Evolutionary conservation across 1,140 invertebrate genomes (phyloP), one percentile per base, ranked within the genome.

Genomic region (Ctenoplectra terminalis): DNA sequence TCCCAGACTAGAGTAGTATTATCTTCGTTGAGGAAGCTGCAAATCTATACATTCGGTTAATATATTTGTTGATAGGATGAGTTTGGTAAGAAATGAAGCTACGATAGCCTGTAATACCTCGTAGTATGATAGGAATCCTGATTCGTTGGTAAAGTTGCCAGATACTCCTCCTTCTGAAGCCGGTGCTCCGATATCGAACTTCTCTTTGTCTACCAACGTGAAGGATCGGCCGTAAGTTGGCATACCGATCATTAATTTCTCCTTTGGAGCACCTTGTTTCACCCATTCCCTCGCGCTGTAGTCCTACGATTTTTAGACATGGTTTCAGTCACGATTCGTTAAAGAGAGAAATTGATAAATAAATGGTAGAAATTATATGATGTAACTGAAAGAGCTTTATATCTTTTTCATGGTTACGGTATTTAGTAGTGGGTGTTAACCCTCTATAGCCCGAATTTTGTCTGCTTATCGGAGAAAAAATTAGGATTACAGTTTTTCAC

Each of bases 1-100:
- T 99, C 98, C 98, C 98, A 99, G 0, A 99, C 98, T 0, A 99
- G 94, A 0, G 98, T 99, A 0, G 98, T 98, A 90, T 99, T 99
- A 79, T 98, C 97, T 87, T 96, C 97, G 63, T 97, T 96, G 13
- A 99, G 93, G 95, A 99, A 98, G 86, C 98, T 97, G 91, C 98
- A 99, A 52, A 99, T 95, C 96, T 96, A 83, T 63, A 50, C 23
- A 29, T 43, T 56, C 15, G 3, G 67, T 56, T 6, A 31, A 63
- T 34, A n/a, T 8, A 1, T 17, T 23, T 0, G 17, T 64, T 43
- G 26, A 6, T 43, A 6, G 4, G 1, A 26, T 4, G 20, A 15
- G 8, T 54, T 60, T 5, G 1, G 37, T 1, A 23, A 20, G 6
- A 17, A 17, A 29, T 29, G 0, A 58, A 46, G 7, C 50, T 13